Base-by-base conservation (phyloP, 2,797 vertebrate species). In the Poecilia gillii region DNA sequence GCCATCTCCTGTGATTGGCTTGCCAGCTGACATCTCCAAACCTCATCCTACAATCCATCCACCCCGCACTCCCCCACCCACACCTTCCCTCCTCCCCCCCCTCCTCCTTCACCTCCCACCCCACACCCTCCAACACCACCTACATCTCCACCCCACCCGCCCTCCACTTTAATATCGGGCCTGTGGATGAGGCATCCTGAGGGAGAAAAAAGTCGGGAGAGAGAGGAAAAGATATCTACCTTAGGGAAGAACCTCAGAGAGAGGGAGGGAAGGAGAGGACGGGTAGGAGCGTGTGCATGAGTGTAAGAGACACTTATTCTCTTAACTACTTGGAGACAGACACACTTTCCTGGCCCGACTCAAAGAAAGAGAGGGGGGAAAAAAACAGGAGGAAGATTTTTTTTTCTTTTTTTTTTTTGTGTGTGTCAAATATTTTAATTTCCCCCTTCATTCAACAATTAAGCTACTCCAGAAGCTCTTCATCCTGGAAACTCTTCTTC, bases 1-100 rank as follows among this genome's bases (percentile, higher is more conserved):
- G 96, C 96, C 95, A 95, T 96, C 93, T 93, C 86, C 94, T 95
- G 94, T 96, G 96, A 96, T 96, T 96, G 96, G 96, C 96, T 96
- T 94, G 92, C 95, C 93, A 95, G 95, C 95, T 96, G 96, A 96
- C 96, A 96, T 96, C 96, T 96, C 94, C 93, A 96, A 96, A 95
- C 93, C 95, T 92, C 87, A 84, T 70, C 66, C 39, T 70, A 70
- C 66, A 70, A 70, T 71, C 73, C 79, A 76, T 73, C 2, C 33
- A 33, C 33, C 43, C 23, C n/a, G n/a, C n/a, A n/a, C n/a, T 8
- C 31, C 55, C 46, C 62, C 77, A 43, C 83, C 33, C 33, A 33
- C 33, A 33, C 33, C 33, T 33, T 53, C 64, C 74, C 70, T 62
- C 80, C 39, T 2, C 23, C 3, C 23, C 73, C 71, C 80, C 74